Evolutionary conservation across 2,113 vertebrate genomes (phyloP).

Genomic region (Petaurus breviceps): DNA sequence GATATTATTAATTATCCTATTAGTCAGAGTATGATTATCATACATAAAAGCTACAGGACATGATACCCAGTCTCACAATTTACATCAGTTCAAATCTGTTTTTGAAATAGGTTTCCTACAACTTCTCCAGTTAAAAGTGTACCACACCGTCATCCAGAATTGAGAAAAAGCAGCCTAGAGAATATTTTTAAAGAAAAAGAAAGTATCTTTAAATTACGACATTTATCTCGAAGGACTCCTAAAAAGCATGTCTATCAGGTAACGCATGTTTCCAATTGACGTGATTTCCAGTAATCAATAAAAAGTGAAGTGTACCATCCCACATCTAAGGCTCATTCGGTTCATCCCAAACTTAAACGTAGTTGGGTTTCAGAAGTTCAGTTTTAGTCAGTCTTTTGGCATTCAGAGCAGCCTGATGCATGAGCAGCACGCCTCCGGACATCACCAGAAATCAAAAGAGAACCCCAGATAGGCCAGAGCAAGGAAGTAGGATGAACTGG

Average conservation of each 20-base stretch:
- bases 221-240: slow-evolving; percentile 79
- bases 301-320: slow-evolving; percentile 41
- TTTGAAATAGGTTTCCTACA: slow-evolving; percentile 90
- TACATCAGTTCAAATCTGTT: slow-evolving; percentile 53
- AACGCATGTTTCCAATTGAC: slow-evolving; percentile 53
- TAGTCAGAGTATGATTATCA: slow-evolving; percentile 36
- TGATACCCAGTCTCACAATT: slow-evolving; percentile 32
- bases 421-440: background rate
- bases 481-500: no score
- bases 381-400: slow-evolving; percentile 17
- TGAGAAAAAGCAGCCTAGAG: slow-evolving; percentile 83
- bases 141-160: slow-evolving; percentile 82
- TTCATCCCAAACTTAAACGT: background rate
- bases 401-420: background rate
- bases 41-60: slow-evolving; percentile 15
- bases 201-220: slow-evolving; percentile 85
- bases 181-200: slow-evolving; percentile 87
- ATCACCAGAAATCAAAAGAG: background rate
- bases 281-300: slow-evolving; percentile 4
- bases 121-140: slow-evolving; percentile 93
- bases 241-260: slow-evolving; percentile 87
- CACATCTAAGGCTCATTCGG: slow-evolving; percentile 40
- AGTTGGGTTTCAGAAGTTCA: background rate
- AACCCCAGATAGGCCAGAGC: background rate
- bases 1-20: background rate